These are phyloP conservation scores for Eupithecia subfuscata DNA, from an alignment of 2,888 invertebrate genomes.

Conservation along the genomic window DNA sequence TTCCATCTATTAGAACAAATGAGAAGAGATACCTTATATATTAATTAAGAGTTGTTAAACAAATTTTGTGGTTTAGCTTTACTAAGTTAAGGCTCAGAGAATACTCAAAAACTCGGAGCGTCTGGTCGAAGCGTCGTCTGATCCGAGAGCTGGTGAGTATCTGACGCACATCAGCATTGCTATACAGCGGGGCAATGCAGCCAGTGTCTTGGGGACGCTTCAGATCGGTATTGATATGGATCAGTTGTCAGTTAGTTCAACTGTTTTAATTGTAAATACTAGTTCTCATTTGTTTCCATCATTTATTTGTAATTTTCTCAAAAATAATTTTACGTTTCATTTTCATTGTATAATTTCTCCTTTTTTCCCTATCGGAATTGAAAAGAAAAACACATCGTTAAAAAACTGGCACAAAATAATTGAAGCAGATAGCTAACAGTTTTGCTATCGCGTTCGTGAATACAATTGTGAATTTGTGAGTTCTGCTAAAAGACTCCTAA, in stretches of 20 bases:
- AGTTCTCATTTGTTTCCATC: too few relatives aligned
- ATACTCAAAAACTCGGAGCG: background rate
- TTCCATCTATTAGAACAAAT: background rate
- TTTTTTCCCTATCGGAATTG: background rate
- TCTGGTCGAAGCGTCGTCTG: too few relatives aligned
- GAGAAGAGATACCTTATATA: background rate
- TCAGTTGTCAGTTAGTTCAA: too few relatives aligned
- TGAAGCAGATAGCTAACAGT: background rate
- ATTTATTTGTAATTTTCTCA: too few relatives aligned
- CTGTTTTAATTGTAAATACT: too few relatives aligned
- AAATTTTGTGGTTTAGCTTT: background rate
- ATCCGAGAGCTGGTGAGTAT: too few relatives aligned
- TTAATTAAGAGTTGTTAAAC: background rate
- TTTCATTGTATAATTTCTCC: background rate
- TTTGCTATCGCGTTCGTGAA: background rate
- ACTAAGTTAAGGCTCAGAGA: background rate
- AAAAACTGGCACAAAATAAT: background rate
- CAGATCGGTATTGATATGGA: too few relatives aligned
- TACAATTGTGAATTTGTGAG: background rate
- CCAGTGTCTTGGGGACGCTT: too few relatives aligned
- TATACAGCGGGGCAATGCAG: too few relatives aligned
- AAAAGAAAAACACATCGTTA: background rate
- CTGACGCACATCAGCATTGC: too few relatives aligned
- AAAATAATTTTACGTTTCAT: too few relatives aligned
- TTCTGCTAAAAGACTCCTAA: background rate